phyloP scores from a whole-genome alignment of 35 echinoderm and acorn worm genomes.

The Chiridota heheva region DNA sequence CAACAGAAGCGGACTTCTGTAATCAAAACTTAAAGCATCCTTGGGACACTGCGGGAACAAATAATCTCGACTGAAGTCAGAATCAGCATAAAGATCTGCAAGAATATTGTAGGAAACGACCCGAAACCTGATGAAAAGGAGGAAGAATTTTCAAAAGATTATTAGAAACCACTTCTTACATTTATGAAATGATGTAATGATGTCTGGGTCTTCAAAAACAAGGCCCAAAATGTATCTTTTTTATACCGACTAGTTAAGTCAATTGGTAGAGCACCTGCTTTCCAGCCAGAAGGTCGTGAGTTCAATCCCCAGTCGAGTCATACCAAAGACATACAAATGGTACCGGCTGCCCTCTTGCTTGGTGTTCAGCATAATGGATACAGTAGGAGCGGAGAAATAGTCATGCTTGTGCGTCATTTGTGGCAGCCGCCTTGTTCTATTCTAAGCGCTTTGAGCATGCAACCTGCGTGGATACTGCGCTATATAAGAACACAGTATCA shows the following conservation, averaged over 20 bases:
- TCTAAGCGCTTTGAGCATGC: too few species aligned
- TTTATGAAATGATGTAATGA: not conserved
- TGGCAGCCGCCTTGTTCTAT: too few species aligned
- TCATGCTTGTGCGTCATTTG: too few species aligned
- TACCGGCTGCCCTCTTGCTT: not conserved
- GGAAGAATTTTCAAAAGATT: not conserved
- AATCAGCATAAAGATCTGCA: constrained; percentile 87
- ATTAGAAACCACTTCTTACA: not conserved
- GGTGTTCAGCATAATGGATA: too few species aligned
- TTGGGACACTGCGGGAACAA: constrained; percentile 83
- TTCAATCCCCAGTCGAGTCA: too few species aligned
- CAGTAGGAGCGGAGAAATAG: not conserved
- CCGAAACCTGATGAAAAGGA: constrained; percentile 62
- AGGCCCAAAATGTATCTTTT: not conserved
- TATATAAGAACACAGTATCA: too few species aligned
- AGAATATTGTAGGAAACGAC: constrained; percentile 88
- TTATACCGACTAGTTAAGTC: not conserved
- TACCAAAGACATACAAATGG: not conserved
- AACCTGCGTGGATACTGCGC: too few species aligned
- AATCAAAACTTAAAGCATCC: constrained; percentile 62
- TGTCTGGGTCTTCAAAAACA: not conserved
- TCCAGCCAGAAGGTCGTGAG: too few species aligned
- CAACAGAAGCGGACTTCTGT: constrained; percentile 70
- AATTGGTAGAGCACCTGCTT: too few species aligned
- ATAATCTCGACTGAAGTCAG: constrained; percentile 73